Conservation (phyloP, 2,888 invertebrate genomes). For the Dicyrtomina minuta region DNA sequence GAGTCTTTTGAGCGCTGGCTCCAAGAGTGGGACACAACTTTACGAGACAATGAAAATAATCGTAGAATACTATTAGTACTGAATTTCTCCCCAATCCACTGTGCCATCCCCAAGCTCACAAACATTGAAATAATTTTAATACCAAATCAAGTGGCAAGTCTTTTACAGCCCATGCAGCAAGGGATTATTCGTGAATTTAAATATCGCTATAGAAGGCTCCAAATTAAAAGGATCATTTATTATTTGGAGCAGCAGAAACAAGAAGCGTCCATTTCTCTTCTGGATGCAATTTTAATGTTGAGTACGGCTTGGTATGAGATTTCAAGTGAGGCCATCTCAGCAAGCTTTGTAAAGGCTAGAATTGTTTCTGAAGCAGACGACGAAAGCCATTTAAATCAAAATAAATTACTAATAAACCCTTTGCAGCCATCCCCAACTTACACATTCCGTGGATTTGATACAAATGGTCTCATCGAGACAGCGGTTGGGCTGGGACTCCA, state of each 20-base stretch:
- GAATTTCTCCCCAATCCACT: background rate
- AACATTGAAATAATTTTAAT: background rate
- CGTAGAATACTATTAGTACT: background rate
- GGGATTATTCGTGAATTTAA: background rate
- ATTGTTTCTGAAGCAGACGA: background rate
- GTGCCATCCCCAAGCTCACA: background rate
- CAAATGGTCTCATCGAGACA: background rate
- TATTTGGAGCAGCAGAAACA: constrained; percentile 5
- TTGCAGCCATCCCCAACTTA: background rate
- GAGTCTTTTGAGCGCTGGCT: background rate
- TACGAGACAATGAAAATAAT: background rate
- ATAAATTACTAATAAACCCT: too few relatives aligned
- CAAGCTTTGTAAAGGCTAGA: background rate
- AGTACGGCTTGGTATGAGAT: constrained; percentile 17
- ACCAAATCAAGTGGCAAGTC: background rate
- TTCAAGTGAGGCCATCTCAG: background rate
- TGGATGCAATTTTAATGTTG: constrained; percentile 10
- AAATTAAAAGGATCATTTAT: background rate
- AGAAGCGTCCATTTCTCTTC: background rate
- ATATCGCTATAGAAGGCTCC: background rate
- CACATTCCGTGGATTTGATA: background rate
- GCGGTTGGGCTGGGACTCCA: background rate
- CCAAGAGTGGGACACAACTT: background rate
- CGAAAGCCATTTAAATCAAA: too few relatives aligned
- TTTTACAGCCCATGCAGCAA: constrained; percentile 2